phyloP scores from a whole-genome alignment of 2,797 vertebrate species.

The Coranthus polyacanthus region DNA sequence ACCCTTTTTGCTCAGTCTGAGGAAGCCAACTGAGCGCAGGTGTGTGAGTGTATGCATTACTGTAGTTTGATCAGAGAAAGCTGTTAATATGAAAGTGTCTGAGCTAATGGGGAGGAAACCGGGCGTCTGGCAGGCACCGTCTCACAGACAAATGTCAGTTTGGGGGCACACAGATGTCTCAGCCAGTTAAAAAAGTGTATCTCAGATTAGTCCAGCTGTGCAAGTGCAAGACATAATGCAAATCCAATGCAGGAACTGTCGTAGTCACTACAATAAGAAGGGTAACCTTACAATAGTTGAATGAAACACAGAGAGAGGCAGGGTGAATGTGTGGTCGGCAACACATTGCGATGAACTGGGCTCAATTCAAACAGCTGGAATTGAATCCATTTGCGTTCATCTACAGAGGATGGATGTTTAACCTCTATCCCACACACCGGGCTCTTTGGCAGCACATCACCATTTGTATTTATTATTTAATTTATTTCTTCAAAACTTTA shows the following conservation, averaged over 20 bases:
- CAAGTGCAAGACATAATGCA: conserved; percentile 55
- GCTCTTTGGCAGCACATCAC: conserved; percentile 75
- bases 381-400: conserved; percentile 70
- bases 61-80: conserved; percentile 64
- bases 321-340: conserved; percentile 49
- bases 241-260: conserved; percentile 47
- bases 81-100: conserved; percentile 67
- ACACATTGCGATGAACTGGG: conserved; percentile 57
- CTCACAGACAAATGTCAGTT: conserved; percentile 57
- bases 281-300: conserved; percentile 39
- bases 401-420: conserved; percentile 79
- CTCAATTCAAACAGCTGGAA: conserved; percentile 73
- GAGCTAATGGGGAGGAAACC: conserved; percentile 72
- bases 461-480: conserved; percentile 82
- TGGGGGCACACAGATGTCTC: conserved; percentile 65
- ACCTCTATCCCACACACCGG: conserved; percentile 83
- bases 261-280: conserved; percentile 9
- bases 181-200: conserved; percentile 39
- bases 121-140: conserved; percentile 61
- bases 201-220: conserved; percentile 24
- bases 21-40: conserved; percentile 60
- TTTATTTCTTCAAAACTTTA: conserved; percentile 82
- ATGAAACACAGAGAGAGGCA: conserved; percentile 50
- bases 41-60: conserved; percentile 59
- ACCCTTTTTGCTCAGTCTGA: conserved; percentile 61